phyloP scores from a whole-genome alignment of 2,113 vertebrate genomes.

The Genyomyrus donnyi region DNA sequence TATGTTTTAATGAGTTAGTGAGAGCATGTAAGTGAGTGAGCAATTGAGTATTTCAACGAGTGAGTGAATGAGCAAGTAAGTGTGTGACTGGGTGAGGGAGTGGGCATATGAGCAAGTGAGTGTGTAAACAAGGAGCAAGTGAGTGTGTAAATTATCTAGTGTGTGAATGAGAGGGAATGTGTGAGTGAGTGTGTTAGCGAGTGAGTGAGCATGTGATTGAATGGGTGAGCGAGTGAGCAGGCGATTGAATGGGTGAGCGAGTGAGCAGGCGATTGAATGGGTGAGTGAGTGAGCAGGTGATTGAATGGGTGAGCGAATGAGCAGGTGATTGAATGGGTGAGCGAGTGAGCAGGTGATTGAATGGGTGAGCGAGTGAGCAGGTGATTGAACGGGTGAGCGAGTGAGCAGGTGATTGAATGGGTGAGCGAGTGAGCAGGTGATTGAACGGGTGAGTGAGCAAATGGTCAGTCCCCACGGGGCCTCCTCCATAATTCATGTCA shows the following conservation, averaged over 20 bases:
- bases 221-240: not conserved
- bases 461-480: not conserved
- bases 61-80: not conserved
- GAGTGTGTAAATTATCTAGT: not conserved
- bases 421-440: not conserved
- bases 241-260: too few relatives aligned
- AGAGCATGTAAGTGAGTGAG: not conserved
- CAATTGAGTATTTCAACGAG: not conserved
- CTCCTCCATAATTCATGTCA: slow-evolving; percentile 17
- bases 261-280: too few relatives aligned
- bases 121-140: not conserved
- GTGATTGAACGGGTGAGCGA: too few relatives aligned
- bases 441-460: not conserved
- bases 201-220: not conserved
- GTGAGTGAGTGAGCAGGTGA: too few relatives aligned
- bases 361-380: not conserved
- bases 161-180: too few relatives aligned
- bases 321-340: too few relatives aligned
- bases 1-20: not conserved
- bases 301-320: too few relatives aligned
- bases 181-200: not conserved
- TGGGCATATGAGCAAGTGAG: not conserved
- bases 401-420: not conserved
- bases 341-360: too few relatives aligned
- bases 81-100: not conserved